Evolutionary conservation across 2,888 invertebrate species (phyloP).

Genomic region (Rhorus exstirpatorius): DNA sequence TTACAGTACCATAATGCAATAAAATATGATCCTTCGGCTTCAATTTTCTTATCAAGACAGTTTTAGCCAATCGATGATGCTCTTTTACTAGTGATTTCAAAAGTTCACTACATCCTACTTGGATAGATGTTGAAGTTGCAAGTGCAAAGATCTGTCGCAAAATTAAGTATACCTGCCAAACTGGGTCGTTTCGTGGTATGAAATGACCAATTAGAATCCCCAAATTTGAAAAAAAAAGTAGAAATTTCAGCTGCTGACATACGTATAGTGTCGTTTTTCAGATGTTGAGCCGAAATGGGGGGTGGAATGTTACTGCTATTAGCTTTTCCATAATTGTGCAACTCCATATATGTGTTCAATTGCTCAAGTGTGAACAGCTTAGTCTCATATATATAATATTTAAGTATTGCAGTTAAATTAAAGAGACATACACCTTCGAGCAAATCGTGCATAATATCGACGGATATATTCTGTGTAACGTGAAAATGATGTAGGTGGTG

Average conservation of each 20-base stretch:
- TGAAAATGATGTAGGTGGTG: slow-evolving; percentile 38
- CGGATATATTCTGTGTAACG: slow-evolving; percentile 47
- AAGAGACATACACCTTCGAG: slow-evolving; percentile 57
- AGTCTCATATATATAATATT: no score
- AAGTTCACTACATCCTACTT: slow-evolving; percentile 32
- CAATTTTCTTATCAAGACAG: slow-evolving; percentile 16
- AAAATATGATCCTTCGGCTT: slow-evolving; percentile 31
- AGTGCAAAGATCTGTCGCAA: slow-evolving; percentile 25
- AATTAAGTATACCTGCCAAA: slow-evolving; percentile 39
- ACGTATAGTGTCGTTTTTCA: slow-evolving; percentile 35
- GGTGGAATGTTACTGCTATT: slow-evolving; percentile 35
- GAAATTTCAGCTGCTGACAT: no score
- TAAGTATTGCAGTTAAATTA: slow-evolving; percentile 3
- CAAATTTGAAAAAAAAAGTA: no score
- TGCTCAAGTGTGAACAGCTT: no score
- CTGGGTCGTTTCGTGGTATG: slow-evolving; percentile 37
- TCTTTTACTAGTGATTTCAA: slow-evolving; percentile 36
- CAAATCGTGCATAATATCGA: slow-evolving; percentile 61
- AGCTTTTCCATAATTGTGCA: no score
- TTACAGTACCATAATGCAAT: slow-evolving; percentile 28
- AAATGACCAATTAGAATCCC: neutral
- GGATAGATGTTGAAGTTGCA: slow-evolving; percentile 24
- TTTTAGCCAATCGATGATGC: slow-evolving; percentile 21
- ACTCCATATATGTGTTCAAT: no score
- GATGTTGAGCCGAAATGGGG: slow-evolving; percentile 31